Evolutionary conservation across 2,797 vertebrate genomes (phyloP), one percentile per base, ranked within the genome.

Genomic region (Nasua narica): DNA sequence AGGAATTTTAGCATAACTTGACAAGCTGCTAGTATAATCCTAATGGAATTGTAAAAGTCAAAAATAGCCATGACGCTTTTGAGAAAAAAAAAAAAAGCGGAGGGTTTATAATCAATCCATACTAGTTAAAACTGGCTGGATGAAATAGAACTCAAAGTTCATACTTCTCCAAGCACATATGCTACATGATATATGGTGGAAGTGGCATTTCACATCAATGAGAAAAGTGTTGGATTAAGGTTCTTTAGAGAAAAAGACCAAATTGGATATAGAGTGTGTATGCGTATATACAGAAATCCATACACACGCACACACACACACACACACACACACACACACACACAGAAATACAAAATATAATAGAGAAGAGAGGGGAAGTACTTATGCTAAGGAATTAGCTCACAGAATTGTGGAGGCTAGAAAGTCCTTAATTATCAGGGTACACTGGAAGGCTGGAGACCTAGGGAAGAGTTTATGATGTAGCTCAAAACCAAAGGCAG

Each of bases 1-100:
- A 93, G 90, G 58, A 93, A 96, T 81, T 91, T 85, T 62, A 96
- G 74, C 82, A 82, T 82, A 72, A 85, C 2, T 72, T 77, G 62
- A 46, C 23, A 82, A 70, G 29, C 58, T 65, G 46, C 69, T 67
- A 82, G 74, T 81, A 76, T 43, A 77, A 79, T 89, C 65, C 29
- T 78, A 78, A 46, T 40, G 60, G 52, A 91, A 52, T 27, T 78
- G 25, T 60, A 77, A 67, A 85, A 96, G 87, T 93, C 52, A 89
- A 93, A 94, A 93, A 37, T 40, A 72, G 23, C 2, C 4, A 58
- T 2, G 6, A 37, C n/a, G 35, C 25, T 82, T 92, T 67, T 29
- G 21, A 2, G n/a, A 0, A 2, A 5, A 32, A 32, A 32, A 32
- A 46, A 65, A 87, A 56, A 43, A 43, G 7, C 8, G 60, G 3